phyloP scores from a whole-genome alignment of 2,888 invertebrate genomes.

The Cremastinae sp. region DNA sequence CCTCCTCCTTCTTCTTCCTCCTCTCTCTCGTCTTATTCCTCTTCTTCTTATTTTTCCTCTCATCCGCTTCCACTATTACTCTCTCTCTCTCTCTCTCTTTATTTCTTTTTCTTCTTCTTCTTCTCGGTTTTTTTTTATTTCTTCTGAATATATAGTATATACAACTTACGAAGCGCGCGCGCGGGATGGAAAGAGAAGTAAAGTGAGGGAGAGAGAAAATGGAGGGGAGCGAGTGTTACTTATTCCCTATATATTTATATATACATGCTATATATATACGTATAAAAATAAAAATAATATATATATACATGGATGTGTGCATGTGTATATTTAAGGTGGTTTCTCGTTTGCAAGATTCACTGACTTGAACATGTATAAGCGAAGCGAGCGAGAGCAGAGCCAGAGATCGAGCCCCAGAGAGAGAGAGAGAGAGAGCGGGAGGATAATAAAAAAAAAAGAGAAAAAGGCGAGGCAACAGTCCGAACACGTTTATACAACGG shows the following conservation, averaged over 20 bases:
- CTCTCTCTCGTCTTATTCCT: conserved; percentile 5
- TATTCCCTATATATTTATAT: too few relatives aligned
- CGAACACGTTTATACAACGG: conserved; percentile 75
- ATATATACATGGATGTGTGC: conserved; percentile 24
- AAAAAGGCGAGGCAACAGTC: conserved; percentile 60
- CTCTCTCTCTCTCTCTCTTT: conserved; percentile 20
- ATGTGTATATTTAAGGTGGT: conserved; percentile 23
- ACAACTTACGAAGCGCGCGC: conserved; percentile 71
- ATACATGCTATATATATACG: too few relatives aligned
- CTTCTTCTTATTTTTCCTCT: conserved; percentile 61
- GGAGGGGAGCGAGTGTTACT: conserved; percentile 6
- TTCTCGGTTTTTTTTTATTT: conserved; percentile 27
- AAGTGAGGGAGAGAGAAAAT: conserved; percentile 16
- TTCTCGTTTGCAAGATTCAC: conserved; percentile 41
- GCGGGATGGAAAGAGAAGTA: conserved; percentile 71
- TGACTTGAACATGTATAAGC: conserved; percentile 38
- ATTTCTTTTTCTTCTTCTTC: conserved; percentile 50
- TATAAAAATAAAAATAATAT: conserved; percentile 24
- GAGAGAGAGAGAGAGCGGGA: conserved; percentile 9
- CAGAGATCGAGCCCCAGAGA: conserved; percentile 36
- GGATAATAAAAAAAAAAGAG: conserved; percentile 26
- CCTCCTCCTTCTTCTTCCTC: conserved; percentile 22
- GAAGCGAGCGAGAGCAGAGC: conserved; percentile 35
- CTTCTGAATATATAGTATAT: conserved; percentile 55
- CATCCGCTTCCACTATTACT: conserved; percentile 16